phyloP scores from a whole-genome alignment of 1,140 invertebrate species.

The Uloborus diversus region DNA sequence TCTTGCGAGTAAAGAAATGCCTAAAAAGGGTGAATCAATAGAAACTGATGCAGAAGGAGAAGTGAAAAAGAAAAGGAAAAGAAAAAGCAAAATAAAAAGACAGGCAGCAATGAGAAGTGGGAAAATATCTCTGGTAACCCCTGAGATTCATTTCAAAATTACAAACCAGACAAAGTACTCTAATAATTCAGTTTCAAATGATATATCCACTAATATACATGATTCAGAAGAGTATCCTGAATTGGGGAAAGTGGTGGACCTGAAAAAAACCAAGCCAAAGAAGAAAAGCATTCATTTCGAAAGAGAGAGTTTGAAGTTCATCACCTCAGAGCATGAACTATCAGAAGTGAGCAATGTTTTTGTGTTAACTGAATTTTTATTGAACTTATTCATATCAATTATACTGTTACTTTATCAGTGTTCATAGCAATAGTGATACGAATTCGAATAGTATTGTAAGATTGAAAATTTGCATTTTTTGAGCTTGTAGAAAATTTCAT shows the following conservation, averaged over 20 bases:
- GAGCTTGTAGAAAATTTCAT: too few relatives aligned
- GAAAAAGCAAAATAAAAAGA: slow-evolving; percentile 20
- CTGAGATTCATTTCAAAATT: slow-evolving; percentile 17
- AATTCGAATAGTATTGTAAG: too few relatives aligned
- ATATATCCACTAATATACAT: slow-evolving; percentile 19
- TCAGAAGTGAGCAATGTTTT: too few relatives aligned
- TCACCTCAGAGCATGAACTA: too few relatives aligned
- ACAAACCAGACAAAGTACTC: neutral
- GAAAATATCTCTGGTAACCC: slow-evolving; percentile 17
- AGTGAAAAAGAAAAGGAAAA: slow-evolving; percentile 27
- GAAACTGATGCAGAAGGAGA: neutral
- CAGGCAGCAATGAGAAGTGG: slow-evolving; percentile 2
- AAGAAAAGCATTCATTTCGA: neutral
- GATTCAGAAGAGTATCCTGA: slow-evolving; percentile 35
- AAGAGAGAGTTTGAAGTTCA: neutral
- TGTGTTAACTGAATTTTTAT: too few relatives aligned
- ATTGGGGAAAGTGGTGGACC: neutral
- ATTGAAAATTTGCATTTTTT: too few relatives aligned
- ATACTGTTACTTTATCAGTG: too few relatives aligned
- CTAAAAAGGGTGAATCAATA: neutral
- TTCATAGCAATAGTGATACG: too few relatives aligned
- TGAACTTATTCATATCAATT: too few relatives aligned
- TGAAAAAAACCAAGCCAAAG: too few relatives aligned
- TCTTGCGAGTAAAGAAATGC: neutral
- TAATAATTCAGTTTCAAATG: neutral